A percentile compares a stretch with the other conserved stretches of the same genome.
Evolutionary conservation across 2,797 vertebrate genomes (phyloP).

Genomic region (Enteromius paludinosus): DNA sequence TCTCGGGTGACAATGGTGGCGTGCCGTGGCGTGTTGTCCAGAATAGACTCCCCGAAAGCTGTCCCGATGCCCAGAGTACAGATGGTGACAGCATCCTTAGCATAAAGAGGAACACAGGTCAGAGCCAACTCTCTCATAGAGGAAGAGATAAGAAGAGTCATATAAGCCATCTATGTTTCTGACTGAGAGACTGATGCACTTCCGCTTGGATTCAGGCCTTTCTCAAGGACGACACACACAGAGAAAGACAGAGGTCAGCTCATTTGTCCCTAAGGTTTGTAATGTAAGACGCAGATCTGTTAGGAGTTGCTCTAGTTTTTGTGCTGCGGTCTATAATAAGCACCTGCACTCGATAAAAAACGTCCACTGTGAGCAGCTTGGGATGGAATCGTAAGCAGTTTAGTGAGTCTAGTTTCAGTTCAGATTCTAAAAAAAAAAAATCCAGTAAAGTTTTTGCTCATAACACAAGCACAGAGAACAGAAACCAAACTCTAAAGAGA

Average conservation of each 20-base stretch:
- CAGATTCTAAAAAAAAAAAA: background rate
- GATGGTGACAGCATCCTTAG: conserved; percentile 93
- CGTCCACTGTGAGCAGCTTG: background rate
- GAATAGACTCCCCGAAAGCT: conserved; percentile 96
- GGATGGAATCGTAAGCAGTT: background rate
- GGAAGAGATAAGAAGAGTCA: background rate
- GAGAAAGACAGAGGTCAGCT: background rate
- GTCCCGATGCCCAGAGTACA: conserved; percentile 94
- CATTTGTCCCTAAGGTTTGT: background rate
- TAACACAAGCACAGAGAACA: background rate
- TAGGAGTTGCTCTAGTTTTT: conserved; percentile 27
- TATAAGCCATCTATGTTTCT: background rate
- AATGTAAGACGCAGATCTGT: background rate
- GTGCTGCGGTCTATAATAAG: conserved; percentile 19
- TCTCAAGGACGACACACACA: conserved; percentile 6
- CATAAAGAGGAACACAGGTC: conserved; percentile 43
- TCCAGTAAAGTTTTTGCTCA: background rate
- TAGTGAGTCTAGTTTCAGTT: background rate
- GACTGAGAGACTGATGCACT: background rate
- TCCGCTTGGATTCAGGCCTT: background rate
- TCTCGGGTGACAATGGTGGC: conserved; percentile 95
- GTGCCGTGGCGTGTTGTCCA: conserved; percentile 96
- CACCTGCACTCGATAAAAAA: conserved; percentile 42
- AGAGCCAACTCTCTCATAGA: background rate
- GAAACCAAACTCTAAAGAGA: background rate